These are phyloP conservation scores for Nebria salina DNA, from an alignment of 2,888 invertebrate genomes.

Conservation along the genomic window DNA sequence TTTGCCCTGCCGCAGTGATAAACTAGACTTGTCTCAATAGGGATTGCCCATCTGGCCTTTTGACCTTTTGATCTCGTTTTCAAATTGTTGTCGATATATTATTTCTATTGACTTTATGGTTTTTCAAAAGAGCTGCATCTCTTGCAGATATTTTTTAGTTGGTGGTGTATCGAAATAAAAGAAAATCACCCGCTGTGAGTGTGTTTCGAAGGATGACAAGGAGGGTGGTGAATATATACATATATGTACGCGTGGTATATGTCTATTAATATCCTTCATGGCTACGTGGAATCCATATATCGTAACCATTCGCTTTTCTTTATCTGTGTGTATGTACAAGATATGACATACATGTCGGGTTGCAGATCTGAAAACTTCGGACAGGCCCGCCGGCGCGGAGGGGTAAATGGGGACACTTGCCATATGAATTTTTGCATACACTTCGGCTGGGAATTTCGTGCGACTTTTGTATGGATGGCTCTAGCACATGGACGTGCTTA, in stretches of 20 bases:
- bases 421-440: conserved; percentile 35
- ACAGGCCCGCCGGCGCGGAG: conserved; percentile 6
- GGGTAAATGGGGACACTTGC: conserved; percentile 21
- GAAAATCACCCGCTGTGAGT: no score
- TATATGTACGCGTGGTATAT: conserved; percentile 4
- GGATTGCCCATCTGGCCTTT: conserved; percentile 25
- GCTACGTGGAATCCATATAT: conserved; percentile 30
- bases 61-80: conserved; percentile 28
- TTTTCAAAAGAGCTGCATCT: no score
- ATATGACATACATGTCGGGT: conserved; percentile 14
- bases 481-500: background rate
- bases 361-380: conserved; percentile 36
- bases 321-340: conserved; percentile 11
- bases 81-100: background rate
- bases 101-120: background rate
- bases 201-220: background rate
- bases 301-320: background rate
- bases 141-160: no score
- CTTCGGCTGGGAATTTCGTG: conserved; percentile 3
- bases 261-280: conserved; percentile 44
- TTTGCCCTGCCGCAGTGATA: conserved; percentile 17
- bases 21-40: conserved; percentile 39
- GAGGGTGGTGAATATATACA: conserved; percentile 38
- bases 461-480: background rate
- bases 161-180: no score